phyloP scores from a whole-genome alignment of 2,888 invertebrate genomes.

The Drosophila pseudotakahashii region DNA sequence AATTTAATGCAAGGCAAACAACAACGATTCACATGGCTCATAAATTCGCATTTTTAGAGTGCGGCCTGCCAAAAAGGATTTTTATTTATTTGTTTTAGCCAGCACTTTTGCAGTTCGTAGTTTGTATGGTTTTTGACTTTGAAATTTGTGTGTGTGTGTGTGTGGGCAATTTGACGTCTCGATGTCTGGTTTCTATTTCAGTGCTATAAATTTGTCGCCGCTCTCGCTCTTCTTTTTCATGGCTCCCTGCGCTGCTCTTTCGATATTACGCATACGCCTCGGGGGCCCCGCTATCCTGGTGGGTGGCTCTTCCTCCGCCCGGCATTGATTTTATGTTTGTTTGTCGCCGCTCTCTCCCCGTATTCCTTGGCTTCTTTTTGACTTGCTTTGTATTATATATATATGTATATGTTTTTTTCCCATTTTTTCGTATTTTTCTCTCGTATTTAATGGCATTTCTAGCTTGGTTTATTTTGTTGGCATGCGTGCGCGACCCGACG shows the following conservation, averaged over 20 bases:
- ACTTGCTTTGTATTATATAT: constrained; percentile 33
- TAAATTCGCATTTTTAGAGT: constrained; percentile 62
- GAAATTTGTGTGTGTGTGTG: constrained; percentile 33
- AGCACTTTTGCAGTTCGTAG: constrained; percentile 28
- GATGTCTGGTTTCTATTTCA: constrained; percentile 75
- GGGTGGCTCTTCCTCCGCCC: constrained; percentile 63
- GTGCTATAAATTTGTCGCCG: constrained; percentile 76
- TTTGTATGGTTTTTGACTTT: constrained; percentile 49
- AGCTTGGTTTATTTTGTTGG: constrained; percentile 75
- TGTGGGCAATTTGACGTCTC: constrained; percentile 64
- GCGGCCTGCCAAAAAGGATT: constrained; percentile 26
- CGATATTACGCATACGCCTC: constrained; percentile 72
- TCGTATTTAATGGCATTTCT: constrained; percentile 77
- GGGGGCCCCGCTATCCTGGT: constrained; percentile 36
- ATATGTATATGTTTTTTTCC: constrained; percentile 26
- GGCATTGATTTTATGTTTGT: constrained; percentile 69
- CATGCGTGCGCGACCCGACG: constrained; percentile 76
- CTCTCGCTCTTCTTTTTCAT: constrained; percentile 9
- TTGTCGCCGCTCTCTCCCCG: constrained; percentile 40
- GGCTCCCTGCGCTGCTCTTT: constrained; percentile 24
- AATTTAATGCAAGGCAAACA: constrained; percentile 57
- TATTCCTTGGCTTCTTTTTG: constrained; percentile 17
- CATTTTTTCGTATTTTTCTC: constrained; percentile 60
- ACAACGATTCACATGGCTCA: constrained; percentile 40
- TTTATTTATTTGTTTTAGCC: constrained; percentile 57